phyloP scores from a whole-genome alignment of 2,888 invertebrate genomes.

The Oeneis ivallda region DNA sequence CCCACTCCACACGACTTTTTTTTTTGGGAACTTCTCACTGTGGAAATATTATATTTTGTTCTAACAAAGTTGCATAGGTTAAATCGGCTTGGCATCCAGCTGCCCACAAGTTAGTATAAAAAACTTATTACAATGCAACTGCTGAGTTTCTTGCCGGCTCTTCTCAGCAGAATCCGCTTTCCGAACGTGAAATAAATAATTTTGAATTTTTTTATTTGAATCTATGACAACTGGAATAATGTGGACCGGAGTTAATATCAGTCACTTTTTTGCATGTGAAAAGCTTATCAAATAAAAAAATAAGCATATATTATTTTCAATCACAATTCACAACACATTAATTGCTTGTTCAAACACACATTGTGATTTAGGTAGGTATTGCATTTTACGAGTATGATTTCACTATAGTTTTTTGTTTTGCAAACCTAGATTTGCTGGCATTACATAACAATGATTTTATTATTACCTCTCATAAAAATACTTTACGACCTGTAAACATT shows the following conservation, averaged over 20 bases:
- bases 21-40: no score
- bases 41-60: no score
- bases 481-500: neutral
- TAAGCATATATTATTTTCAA: conserved; percentile 4
- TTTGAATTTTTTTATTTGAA: no score
- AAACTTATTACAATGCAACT: no score
- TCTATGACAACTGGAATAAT: neutral
- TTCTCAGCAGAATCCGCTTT: no score
- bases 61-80: no score
- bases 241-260: neutral
- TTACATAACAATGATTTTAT: neutral
- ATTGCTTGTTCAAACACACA: conserved; percentile 1
- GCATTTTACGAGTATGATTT: neutral
- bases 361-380: neutral
- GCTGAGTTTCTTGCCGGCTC: no score
- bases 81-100: no score
- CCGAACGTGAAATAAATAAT: no score
- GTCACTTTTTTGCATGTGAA: neutral
- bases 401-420: neutral
- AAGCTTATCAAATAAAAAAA: neutral
- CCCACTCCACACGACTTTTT: no score
- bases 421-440: conserved; percentile 8
- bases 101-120: no score
- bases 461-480: conserved; percentile 8
- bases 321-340: conserved; percentile 9